Evolutionary conservation across 1,140 invertebrate genomes (phyloP).

Genomic region (Drosophila ficusphila): DNA sequence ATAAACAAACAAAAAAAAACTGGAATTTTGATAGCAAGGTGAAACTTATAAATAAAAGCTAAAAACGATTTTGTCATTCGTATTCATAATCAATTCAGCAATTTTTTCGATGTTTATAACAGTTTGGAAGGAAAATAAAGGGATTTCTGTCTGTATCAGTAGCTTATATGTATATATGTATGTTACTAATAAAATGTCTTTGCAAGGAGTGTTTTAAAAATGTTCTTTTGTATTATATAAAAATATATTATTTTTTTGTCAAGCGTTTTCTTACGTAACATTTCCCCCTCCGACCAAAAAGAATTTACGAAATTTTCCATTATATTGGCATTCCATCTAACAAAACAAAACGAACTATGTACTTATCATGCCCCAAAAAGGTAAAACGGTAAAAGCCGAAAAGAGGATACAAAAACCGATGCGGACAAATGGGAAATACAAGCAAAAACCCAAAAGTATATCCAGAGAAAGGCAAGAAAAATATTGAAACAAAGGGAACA

Average conservation of each 20-base stretch:
- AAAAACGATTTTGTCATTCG: too few relatives aligned
- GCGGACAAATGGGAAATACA: conserved; percentile 25
- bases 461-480: conserved; percentile 54
- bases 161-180: background rate
- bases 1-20: conserved; percentile 39
- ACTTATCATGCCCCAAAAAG: conserved; percentile 53
- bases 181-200: too few relatives aligned
- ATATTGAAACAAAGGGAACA: conserved; percentile 78
- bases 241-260: too few relatives aligned
- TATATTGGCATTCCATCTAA: conserved; percentile 43
- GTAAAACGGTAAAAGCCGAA: conserved; percentile 12
- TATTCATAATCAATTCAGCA: too few relatives aligned
- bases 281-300: background rate
- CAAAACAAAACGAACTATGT: conserved; percentile 40
- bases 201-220: too few relatives aligned
- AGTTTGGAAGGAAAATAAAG: background rate
- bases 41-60: too few relatives aligned
- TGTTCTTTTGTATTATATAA: too few relatives aligned
- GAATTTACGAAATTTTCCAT: conserved; percentile 45
- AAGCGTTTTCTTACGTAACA: too few relatives aligned
- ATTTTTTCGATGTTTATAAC: too few relatives aligned
- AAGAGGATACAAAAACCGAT: conserved; percentile 14
- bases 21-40: too few relatives aligned
- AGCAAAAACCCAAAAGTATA: conserved; percentile 22
- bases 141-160: background rate